phyloP scores from a whole-genome alignment of 2,113 vertebrate species.

The Hemichromis elongatus region DNA sequence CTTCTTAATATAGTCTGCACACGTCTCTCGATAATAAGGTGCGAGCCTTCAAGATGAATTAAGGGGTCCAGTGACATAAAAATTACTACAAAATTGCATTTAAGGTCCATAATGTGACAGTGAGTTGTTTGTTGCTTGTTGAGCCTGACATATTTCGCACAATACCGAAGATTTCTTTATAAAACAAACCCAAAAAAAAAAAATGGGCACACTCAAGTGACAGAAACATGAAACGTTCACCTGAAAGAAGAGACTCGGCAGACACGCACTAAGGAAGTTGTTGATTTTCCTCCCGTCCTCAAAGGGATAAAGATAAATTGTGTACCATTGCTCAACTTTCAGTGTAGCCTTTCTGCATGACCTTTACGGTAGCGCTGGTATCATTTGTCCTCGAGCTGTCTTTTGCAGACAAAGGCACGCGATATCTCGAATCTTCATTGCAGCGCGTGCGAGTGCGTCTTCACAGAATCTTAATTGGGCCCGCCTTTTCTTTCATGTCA shows the following conservation, averaged over 20 bases:
- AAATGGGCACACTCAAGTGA: background rate
- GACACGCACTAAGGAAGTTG: background rate
- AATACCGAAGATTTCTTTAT: background rate
- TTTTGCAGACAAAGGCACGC: slow-evolving; percentile 32
- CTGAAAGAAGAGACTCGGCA: background rate
- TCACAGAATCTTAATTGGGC: slow-evolving; percentile 10
- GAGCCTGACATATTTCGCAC: background rate
- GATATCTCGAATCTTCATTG: slow-evolving; percentile 38
- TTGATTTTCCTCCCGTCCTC: slow-evolving; percentile 18
- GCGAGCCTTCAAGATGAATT: slow-evolving; percentile 1
- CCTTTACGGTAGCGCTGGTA: slow-evolving; percentile 49
- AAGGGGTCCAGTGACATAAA: background rate
- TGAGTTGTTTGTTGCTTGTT: background rate
- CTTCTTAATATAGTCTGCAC: background rate
- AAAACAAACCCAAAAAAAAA: background rate
- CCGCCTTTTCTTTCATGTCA: slow-evolving; percentile 20
- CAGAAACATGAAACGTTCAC: background rate
- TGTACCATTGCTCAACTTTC: slow-evolving; percentile 64
- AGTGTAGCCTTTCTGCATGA: slow-evolving; percentile 60
- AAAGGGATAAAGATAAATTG: slow-evolving; percentile 54
- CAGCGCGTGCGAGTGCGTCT: background rate
- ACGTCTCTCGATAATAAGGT: background rate
- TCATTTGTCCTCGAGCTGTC: slow-evolving; percentile 56
- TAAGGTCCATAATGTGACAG: background rate
- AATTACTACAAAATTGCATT: background rate